These are phyloP conservation scores for Hydroisotoma schaefferi DNA, from an alignment of 2,888 invertebrate genomes.

Conservation along the genomic window DNA sequence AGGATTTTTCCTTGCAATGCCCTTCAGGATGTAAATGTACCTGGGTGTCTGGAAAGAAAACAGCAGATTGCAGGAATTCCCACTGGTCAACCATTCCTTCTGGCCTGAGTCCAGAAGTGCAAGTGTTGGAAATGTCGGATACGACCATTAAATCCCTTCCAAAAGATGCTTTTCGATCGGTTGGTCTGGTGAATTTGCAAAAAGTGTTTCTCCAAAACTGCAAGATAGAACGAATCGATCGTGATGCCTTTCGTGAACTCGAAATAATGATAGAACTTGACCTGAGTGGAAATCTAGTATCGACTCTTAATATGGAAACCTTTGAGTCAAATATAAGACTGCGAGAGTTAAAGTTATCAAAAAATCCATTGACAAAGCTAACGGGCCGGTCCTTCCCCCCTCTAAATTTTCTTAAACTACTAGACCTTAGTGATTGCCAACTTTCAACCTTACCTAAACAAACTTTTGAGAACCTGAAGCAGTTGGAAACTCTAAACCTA, in stretches of 20 bases:
- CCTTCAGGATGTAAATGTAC: slow-evolving; percentile 82
- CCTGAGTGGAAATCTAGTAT: slow-evolving; percentile 34
- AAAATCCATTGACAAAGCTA: slow-evolving; percentile 35
- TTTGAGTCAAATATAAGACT: slow-evolving; percentile 39
- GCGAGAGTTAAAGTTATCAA: slow-evolving; percentile 36
- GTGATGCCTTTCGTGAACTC: slow-evolving; percentile 38
- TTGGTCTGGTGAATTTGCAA: slow-evolving; percentile 78
- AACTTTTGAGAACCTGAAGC: slow-evolving; percentile 71
- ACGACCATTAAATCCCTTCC: slow-evolving; percentile 73
- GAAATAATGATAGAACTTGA: slow-evolving; percentile 30
- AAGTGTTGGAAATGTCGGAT: slow-evolving; percentile 78
- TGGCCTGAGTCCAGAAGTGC: slow-evolving; percentile 72
- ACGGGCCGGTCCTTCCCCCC: slow-evolving; percentile 49
- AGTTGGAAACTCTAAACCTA: slow-evolving; percentile 71
- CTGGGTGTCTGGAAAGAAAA: slow-evolving; percentile 65
- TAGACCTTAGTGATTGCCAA: slow-evolving; percentile 76
- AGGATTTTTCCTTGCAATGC: slow-evolving; percentile 57
- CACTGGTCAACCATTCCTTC: slow-evolving; percentile 74
- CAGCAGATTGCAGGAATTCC: slow-evolving; percentile 68
- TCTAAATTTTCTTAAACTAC: slow-evolving; percentile 72
- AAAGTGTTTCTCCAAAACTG: slow-evolving; percentile 63
- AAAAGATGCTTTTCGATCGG: slow-evolving; percentile 72
- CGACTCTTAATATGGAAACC: slow-evolving; percentile 35
- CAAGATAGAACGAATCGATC: slow-evolving; percentile 30
- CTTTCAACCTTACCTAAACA: slow-evolving; percentile 70